Percentiles rank a stretch among this genome's conserved stretches.
phyloP scores from a whole-genome alignment of 2,797 vertebrate species.

The Philypnodon macrostomus region DNA sequence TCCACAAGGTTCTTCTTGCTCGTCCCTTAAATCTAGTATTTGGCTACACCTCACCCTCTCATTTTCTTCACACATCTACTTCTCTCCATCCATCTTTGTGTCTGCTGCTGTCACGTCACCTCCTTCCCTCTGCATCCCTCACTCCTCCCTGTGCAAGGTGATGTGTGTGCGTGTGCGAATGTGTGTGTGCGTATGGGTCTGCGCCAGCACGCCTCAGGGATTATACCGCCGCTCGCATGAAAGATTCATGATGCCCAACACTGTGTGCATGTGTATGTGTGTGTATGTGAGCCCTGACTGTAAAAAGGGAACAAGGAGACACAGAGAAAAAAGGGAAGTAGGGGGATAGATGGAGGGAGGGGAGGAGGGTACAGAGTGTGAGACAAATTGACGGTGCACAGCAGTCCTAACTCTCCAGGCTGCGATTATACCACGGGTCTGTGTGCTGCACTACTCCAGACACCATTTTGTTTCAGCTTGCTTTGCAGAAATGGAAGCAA shows the following conservation, averaged over 20 bases:
- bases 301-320: constrained; percentile 65
- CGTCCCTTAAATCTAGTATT: constrained; percentile 71
- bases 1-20: constrained; percentile 47
- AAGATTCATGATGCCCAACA: constrained; percentile 80
- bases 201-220: constrained; percentile 81
- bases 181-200: constrained; percentile 65
- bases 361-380: constrained; percentile 57
- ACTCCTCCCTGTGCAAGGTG: constrained; percentile 66
- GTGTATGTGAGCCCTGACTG: constrained; percentile 57
- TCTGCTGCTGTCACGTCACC: constrained; percentile 35
- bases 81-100: constrained; percentile 50
- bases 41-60: constrained; percentile 28
- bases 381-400: constrained; percentile 69
- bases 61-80: constrained; percentile 31
- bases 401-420: constrained; percentile 55
- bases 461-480: constrained; percentile 37
- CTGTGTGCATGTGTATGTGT: constrained; percentile 37
- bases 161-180: constrained; percentile 49
- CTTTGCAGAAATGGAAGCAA: constrained; percentile 21
- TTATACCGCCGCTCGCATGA: constrained; percentile 80
- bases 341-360: constrained; percentile 39
- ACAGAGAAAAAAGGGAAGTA: constrained; percentile 41
- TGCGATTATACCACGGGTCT: constrained; percentile 54
- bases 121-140: constrained; percentile 34
- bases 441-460: constrained; percentile 32